phyloP scores from a whole-genome alignment of 1,140 invertebrate species.

The Pollicipes pollicipes region DNA sequence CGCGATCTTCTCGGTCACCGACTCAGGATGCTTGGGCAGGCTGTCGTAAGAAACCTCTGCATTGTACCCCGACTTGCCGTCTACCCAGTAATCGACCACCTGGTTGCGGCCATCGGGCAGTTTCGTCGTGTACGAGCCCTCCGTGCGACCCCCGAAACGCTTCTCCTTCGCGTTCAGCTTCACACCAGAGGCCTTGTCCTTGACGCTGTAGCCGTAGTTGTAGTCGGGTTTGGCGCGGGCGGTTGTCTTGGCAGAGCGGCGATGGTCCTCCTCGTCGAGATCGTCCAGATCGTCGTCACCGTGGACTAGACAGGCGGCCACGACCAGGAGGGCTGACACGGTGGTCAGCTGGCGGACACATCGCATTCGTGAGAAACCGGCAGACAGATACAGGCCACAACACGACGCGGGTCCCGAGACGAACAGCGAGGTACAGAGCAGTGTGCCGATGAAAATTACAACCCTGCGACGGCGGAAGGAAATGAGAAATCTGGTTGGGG shows the following conservation, averaged over 20 bases:
- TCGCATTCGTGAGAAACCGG: too few species aligned
- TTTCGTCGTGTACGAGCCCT: slow-evolving; percentile 6
- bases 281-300: too few species aligned
- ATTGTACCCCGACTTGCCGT: slow-evolving; percentile 9
- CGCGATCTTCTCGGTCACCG: background rate
- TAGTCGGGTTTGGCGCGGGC: background rate
- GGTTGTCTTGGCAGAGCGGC: background rate
- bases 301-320: too few species aligned
- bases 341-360: too few species aligned
- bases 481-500: too few species aligned
- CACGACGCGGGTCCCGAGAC: too few species aligned
- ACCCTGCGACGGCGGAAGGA: too few species aligned
- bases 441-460: too few species aligned
- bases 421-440: too few species aligned
- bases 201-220: background rate
- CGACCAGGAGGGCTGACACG: too few species aligned
- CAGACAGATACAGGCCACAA: too few species aligned
- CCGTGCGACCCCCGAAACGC: slow-evolving; percentile 6
- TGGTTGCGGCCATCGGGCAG: slow-evolving; percentile 7
- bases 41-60: slow-evolving; percentile 6
- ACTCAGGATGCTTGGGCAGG: background rate
- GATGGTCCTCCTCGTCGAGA: too few species aligned
- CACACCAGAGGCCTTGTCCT: background rate
- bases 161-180: background rate
- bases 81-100: slow-evolving; percentile 9